Evolutionary conservation across 1,140 invertebrate genomes (phyloP).

Genomic region (Cydia pomonella): DNA sequence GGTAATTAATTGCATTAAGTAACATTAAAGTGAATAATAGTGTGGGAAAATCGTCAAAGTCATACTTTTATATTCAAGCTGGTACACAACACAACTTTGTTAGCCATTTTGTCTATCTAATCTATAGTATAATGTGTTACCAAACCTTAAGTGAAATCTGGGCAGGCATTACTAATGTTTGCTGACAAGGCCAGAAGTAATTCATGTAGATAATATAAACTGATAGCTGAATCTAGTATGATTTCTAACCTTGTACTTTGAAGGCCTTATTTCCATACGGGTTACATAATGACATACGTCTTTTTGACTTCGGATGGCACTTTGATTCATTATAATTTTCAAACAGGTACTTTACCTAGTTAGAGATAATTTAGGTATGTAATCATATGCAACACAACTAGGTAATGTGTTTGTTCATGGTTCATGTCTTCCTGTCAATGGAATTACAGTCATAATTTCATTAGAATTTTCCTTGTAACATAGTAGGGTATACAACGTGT

Average conservation of each 20-base stretch:
- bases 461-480: too few species aligned
- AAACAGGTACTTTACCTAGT: conserved; percentile 2
- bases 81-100: too few species aligned
- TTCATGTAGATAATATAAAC: neutral
- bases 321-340: conserved; percentile 3
- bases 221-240: neutral
- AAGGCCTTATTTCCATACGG: neutral
- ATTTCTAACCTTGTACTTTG: neutral
- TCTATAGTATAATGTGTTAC: too few species aligned
- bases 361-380: neutral
- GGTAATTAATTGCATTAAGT: too few species aligned
- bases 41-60: too few species aligned
- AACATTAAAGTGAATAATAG: too few species aligned
- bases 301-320: neutral
- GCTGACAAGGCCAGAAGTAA: conserved; percentile 1
- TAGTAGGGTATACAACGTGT: too few species aligned
- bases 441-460: neutral
- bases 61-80: too few species aligned
- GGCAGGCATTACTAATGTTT: neutral
- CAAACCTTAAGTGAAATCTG: conserved; percentile 9
- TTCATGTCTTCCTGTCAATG: neutral
- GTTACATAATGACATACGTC: neutral
- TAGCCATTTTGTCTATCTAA: too few species aligned
- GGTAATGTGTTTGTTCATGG: conserved; percentile 14
- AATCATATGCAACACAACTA: neutral